Evolutionary conservation across 2,113 vertebrate species (phyloP).

Genomic region (Oriolus oriolus): DNA sequence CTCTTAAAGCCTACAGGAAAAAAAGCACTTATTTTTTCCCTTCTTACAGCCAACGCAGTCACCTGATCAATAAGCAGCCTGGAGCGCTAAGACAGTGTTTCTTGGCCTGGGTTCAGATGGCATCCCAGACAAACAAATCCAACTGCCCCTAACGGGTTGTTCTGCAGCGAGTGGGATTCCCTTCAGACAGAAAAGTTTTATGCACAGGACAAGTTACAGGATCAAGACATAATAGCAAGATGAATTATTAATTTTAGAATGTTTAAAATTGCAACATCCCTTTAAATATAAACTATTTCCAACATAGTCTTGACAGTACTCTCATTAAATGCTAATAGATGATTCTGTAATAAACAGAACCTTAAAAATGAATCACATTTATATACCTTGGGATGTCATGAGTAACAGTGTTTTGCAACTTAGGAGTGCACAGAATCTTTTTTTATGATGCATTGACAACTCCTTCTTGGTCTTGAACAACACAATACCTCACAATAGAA

Average conservation of each 20-base stretch:
- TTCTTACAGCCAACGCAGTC: neutral
- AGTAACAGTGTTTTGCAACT: neutral
- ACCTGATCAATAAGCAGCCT: slow-evolving; percentile 15
- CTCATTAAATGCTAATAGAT: slow-evolving; percentile 23
- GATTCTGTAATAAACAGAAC: slow-evolving; percentile 20
- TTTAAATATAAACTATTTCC: slow-evolving; percentile 30
- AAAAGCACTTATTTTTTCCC: neutral
- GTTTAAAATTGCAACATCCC: neutral
- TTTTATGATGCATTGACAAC: neutral
- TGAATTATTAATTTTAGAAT: slow-evolving; percentile 17
- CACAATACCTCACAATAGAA: neutral
- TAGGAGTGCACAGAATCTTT: neutral
- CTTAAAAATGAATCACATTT: slow-evolving; percentile 34
- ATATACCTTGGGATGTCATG: neutral
- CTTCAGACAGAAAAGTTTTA: neutral
- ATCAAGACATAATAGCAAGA: neutral
- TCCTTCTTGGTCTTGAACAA: neutral
- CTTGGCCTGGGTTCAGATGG: neutral
- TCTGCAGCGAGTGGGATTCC: neutral
- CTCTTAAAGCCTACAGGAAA: neutral
- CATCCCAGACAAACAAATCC: neutral
- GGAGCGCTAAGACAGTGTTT: neutral
- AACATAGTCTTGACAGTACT: neutral
- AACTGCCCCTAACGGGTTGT: neutral
- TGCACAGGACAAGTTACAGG: neutral